These are phyloP conservation scores for Pangasius larnaudii DNA, from an alignment of 2,797 vertebrate species.

Conservation along the genomic window DNA sequence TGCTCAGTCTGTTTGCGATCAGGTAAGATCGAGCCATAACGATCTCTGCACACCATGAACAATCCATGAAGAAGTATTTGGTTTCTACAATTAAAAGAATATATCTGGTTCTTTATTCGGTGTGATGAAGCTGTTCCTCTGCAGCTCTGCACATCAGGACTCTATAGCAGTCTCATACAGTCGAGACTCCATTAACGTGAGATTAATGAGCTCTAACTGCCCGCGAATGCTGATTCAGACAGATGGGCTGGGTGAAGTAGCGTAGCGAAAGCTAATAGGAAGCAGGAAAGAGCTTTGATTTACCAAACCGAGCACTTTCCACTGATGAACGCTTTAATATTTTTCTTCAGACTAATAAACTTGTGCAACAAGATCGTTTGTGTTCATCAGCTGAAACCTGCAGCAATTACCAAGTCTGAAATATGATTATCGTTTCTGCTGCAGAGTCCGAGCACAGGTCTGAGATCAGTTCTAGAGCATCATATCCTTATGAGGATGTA, in stretches of 20 bases:
- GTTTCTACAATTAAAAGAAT: background rate
- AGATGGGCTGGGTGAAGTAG: background rate
- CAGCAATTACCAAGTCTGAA: constrained; percentile 12
- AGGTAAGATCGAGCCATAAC: background rate
- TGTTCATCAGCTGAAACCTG: constrained; percentile 17
- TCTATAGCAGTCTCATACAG: constrained; percentile 15
- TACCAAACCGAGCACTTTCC: constrained; percentile 22
- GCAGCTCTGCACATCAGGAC: constrained; percentile 27
- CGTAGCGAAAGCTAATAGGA: constrained; percentile 37
- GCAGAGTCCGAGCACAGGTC: background rate
- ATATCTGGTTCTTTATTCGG: too few species aligned
- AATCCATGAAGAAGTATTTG: background rate
- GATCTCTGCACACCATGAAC: background rate
- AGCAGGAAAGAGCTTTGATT: constrained; percentile 17
- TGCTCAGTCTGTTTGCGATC: background rate
- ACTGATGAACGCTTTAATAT: constrained; percentile 19
- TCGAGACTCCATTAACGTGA: constrained; percentile 31
- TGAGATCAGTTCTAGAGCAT: background rate
- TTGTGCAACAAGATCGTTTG: background rate
- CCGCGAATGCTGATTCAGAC: constrained; percentile 31
- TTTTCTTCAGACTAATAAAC: constrained; percentile 28
- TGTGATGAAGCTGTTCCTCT: constrained; percentile 20
- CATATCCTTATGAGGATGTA: background rate
- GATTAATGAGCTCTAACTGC: constrained; percentile 36
- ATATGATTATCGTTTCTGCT: constrained; percentile 9